phyloP scores from a whole-genome alignment of 2,797 vertebrate genomes.

The Platalea minor region DNA sequence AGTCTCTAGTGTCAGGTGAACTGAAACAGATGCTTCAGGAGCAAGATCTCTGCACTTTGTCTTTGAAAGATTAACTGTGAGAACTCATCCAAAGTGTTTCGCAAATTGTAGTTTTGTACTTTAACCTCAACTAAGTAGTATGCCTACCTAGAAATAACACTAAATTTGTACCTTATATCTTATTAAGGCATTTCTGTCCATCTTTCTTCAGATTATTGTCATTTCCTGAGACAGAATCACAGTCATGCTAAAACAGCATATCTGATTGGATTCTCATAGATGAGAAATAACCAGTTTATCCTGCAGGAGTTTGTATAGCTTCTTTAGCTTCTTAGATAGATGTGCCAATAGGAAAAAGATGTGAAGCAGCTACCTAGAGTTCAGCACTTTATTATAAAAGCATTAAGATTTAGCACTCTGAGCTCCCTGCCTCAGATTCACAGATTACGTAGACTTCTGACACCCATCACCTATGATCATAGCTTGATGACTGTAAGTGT shows the following conservation, averaged over 20 bases:
- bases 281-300: neutral
- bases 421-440: neutral
- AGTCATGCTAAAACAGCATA: neutral
- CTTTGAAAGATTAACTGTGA: neutral
- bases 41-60: neutral
- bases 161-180: neutral
- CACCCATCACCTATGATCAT: neutral
- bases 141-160: neutral
- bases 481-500: neutral
- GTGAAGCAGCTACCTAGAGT: neutral
- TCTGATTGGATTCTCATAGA: neutral
- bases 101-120: neutral
- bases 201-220: neutral
- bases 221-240: neutral
- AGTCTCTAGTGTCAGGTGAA: neutral
- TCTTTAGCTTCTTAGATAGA: neutral
- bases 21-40: neutral
- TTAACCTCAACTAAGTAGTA: neutral
- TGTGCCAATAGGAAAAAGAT: neutral
- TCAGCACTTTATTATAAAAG: neutral
- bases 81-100: neutral
- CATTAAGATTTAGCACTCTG: neutral
- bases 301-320: neutral
- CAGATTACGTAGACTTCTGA: neutral
- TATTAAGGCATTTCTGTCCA: neutral